Evolutionary conservation across 2,113 vertebrate species (phyloP), one percentile per base, ranked within the genome.

Genomic region (Rousettus leschenaultii): DNA sequence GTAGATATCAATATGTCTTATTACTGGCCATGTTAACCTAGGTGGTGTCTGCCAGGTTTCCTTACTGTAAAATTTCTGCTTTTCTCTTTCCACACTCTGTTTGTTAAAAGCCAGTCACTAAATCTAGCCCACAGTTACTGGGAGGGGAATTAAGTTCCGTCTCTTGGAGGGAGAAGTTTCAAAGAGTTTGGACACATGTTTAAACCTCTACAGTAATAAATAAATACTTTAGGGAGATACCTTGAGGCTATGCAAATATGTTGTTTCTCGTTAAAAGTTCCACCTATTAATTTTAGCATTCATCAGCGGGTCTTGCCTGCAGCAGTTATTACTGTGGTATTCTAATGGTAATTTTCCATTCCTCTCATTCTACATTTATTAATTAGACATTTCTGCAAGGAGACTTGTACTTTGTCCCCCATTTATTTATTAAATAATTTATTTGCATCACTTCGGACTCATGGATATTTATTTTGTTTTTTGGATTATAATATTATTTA

Each of bases 371-470:
- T 57, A 18, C 16, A 22, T 66, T 89, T 89, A 83, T 80, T 70
- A 68, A 68, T 86, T 87, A 87, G 53, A 61, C 26, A 33, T 88
- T 87, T 74, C 19, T 74, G 12, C 57, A 57, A 89, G 71, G 48
- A 59, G 26, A 26, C 38, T 89, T 94, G 59, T 84, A 24, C 19
- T 59, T 86, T 94, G 38, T 94, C 38, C 8, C 53, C 19, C 10
- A 75, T 82, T 82, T 83, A 75, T 84, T 88, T 74, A 83, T 79
- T 70, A 66, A 80, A 80, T 68, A 77, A 38, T n/a, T 87, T 80
- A 61, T 57, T 94, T 68, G 30, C 18, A 75, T 65, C 5, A 55
- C 28, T 75, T 8, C 90, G 61, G 71, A 70, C 40, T 85, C 33
- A n/a, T 40, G 40, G 33, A n/a, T 45, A 40, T 89, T 78, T 93